Evolutionary conservation across 2,113 vertebrate species (phyloP).

Genomic region (Apaloderma vittatum): DNA sequence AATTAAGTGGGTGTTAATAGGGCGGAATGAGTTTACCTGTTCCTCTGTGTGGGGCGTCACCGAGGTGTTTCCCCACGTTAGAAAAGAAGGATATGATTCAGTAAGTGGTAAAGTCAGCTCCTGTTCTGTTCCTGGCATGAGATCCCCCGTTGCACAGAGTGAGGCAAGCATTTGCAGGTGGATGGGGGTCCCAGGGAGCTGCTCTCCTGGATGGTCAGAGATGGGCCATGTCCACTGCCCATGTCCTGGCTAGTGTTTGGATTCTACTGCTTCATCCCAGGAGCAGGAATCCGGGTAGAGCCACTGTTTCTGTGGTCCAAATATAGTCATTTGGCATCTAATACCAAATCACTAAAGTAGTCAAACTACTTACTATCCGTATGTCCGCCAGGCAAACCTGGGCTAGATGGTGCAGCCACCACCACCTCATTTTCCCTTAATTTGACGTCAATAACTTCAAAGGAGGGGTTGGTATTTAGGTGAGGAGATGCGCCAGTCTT

Average conservation of each 20-base stretch:
- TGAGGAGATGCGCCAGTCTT: neutral
- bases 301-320: neutral
- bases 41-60: fast-evolving
- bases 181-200: neutral
- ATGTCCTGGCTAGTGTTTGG: neutral
- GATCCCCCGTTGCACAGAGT: neutral
- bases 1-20: slow-evolving; percentile 7
- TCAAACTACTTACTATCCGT: neutral
- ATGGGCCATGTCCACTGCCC: neutral
- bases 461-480: neutral
- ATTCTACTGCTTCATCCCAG: neutral
- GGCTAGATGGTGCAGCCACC: fast-evolving
- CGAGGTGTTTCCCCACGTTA: neutral
- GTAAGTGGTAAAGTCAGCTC: neutral
- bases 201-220: neutral
- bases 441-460: neutral
- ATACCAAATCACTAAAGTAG: neutral
- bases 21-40: neutral
- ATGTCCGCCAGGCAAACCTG: neutral
- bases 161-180: neutral
- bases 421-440: neutral
- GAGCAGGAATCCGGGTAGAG: neutral
- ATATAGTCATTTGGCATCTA: neutral
- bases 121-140: neutral
- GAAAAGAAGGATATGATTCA: neutral